Percentiles rank a stretch among this genome's conserved stretches.
phyloP scores from a whole-genome alignment of 1,140 invertebrate species.

The Drosophila subpulchrella region DNA sequence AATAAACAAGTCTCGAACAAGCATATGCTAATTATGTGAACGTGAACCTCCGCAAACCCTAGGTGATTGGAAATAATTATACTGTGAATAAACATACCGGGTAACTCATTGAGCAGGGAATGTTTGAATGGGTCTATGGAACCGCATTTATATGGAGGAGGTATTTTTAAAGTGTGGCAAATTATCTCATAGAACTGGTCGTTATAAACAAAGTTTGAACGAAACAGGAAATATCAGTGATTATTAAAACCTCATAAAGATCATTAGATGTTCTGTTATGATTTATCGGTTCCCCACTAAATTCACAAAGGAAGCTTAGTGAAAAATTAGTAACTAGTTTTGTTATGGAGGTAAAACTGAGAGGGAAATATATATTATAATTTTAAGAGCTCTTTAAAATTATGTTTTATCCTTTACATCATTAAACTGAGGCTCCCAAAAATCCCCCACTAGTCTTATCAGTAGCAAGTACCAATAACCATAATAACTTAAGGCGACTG shows the following conservation, averaged over 20 bases:
- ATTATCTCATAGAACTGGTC: not conserved
- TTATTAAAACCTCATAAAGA: not conserved
- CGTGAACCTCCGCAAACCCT: conserved; percentile 21
- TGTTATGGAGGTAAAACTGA: not conserved
- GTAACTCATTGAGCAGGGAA: conserved; percentile 6
- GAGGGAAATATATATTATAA: not conserved
- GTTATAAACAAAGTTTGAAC: not conserved
- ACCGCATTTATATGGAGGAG: not conserved
- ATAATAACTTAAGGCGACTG: conserved; percentile 13
- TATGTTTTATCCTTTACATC: not conserved
- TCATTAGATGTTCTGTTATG: not conserved
- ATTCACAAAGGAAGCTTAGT: not conserved
- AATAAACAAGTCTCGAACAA: conserved; percentile 9
- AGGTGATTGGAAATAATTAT: conserved; percentile 25
- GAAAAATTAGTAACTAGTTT: not conserved
- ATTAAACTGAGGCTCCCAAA: not conserved
- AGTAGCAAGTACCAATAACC: not conserved
- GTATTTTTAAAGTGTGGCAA: not conserved
- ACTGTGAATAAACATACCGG: conserved; percentile 6
- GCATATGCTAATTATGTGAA: conserved; percentile 50
- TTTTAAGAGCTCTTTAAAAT: too few relatives aligned
- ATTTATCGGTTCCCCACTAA: not conserved
- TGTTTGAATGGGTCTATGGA: conserved; percentile 7
- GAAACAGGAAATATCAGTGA: conserved; percentile 7
- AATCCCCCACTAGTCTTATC: conserved; percentile 8